Evolutionary conservation across 2,113 vertebrate species (phyloP).

Genomic region (Indicator indicator): DNA sequence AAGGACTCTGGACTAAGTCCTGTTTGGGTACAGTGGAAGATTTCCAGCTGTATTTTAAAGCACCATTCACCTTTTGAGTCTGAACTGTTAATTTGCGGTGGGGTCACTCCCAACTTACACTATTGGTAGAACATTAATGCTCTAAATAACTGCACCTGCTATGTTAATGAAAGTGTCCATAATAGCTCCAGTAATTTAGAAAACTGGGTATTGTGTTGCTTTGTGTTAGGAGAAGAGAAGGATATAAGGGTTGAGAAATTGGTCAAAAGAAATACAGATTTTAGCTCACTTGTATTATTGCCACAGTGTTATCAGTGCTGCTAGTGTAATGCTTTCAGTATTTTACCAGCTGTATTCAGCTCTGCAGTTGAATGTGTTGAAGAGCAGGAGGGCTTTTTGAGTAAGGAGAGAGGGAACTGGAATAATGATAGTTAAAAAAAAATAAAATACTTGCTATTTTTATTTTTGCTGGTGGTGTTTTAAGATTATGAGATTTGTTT

Average conservation of each 20-base stretch:
- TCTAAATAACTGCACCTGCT: constrained; percentile 65
- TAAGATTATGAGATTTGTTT: background rate
- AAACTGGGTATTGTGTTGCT: constrained; percentile 40
- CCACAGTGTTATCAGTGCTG: background rate
- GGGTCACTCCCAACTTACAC: constrained; percentile 44
- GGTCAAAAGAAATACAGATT: constrained; percentile 21
- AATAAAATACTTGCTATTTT: background rate
- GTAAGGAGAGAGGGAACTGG: background rate
- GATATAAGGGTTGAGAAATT: background rate
- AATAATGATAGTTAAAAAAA: background rate
- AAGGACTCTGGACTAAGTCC: constrained; percentile 12
- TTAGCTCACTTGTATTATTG: constrained; percentile 6
- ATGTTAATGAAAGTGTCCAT: constrained; percentile 48
- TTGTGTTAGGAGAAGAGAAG: background rate
- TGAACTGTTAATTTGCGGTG: constrained; percentile 53
- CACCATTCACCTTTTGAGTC: constrained; percentile 31
- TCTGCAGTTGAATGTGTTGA: background rate
- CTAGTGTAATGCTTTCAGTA: constrained; percentile 10
- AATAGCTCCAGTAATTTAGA: constrained; percentile 58
- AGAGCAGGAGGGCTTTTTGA: constrained; percentile 2
- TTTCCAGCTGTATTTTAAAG: constrained; percentile 65
- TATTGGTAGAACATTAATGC: constrained; percentile 13
- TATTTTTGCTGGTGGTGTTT: background rate
- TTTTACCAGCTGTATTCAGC: constrained; percentile 7
- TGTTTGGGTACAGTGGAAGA: constrained; percentile 57